These are phyloP conservation scores for Trogon surrucura DNA, from an alignment of 2,113 vertebrate genomes.

Conservation along the genomic window DNA sequence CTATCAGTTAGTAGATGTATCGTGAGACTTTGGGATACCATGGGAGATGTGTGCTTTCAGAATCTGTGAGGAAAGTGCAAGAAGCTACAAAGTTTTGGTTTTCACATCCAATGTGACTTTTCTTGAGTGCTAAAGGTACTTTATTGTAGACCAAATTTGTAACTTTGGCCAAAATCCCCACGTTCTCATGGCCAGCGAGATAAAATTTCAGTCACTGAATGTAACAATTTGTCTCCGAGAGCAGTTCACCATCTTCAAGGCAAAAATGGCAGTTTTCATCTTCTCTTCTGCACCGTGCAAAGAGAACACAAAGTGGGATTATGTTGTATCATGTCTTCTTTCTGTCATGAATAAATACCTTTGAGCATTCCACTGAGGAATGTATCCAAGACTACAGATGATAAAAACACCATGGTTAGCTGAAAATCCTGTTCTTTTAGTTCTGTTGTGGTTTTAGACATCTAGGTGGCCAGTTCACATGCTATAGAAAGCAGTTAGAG, in stretches of 20 bases:
- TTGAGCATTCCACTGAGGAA: neutral
- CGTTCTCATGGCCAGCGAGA: neutral
- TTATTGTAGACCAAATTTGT: neutral
- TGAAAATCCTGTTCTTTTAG: neutral
- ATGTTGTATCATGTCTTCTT: neutral
- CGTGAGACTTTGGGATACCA: neutral
- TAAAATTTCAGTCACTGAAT: neutral
- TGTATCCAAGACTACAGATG: neutral
- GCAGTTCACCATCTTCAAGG: neutral
- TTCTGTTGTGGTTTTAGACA: neutral
- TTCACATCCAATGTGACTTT: neutral
- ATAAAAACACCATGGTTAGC: neutral
- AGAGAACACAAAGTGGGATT: neutral
- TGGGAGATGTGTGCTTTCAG: neutral
- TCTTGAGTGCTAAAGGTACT: neutral
- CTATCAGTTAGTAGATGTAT: neutral
- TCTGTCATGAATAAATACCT: neutral
- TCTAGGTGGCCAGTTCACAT: accelerated
- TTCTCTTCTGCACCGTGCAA: neutral
- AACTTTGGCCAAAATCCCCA: neutral
- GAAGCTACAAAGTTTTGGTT: neutral
- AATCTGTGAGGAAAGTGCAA: neutral
- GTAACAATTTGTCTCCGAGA: neutral
- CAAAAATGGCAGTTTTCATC: neutral
- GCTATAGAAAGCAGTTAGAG: neutral